Evolutionary conservation across 1,140 invertebrate genomes (phyloP).

Genomic region (Lordiphosa stackelbergi): DNA sequence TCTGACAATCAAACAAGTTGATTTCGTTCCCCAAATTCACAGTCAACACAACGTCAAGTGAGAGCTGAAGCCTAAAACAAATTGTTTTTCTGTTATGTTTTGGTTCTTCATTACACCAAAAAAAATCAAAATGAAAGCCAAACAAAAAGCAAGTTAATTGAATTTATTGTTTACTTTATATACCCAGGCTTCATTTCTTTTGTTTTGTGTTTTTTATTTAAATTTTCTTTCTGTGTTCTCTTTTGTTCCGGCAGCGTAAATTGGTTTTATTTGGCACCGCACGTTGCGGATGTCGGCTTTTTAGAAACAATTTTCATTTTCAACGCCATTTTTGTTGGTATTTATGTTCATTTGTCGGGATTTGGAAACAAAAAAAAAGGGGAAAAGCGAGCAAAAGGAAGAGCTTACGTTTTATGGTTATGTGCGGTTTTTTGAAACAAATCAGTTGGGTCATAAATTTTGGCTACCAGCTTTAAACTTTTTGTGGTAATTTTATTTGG

Average conservation of each 20-base stretch:
- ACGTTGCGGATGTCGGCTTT: slow-evolving; percentile 16
- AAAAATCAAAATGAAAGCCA: slow-evolving; percentile 18
- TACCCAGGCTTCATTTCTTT: slow-evolving; percentile 17
- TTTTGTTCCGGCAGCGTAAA: slow-evolving; percentile 24
- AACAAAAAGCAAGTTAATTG: slow-evolving; percentile 40
- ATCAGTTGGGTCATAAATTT: too few relatives aligned
- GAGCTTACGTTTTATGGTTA: too few relatives aligned
- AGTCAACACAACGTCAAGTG: too few relatives aligned
- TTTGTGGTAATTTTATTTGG: too few relatives aligned
- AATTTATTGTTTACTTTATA: slow-evolving; percentile 43
- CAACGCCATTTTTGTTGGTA: slow-evolving; percentile 8
- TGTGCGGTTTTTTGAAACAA: too few relatives aligned
- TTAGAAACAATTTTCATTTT: slow-evolving; percentile 43
- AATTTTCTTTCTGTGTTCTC: neutral
- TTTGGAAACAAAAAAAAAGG: too few relatives aligned
- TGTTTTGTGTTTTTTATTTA: slow-evolving; percentile 14
- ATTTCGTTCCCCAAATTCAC: too few relatives aligned
- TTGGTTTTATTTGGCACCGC: slow-evolving; percentile 43
- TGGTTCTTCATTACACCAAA: slow-evolving; percentile 20
- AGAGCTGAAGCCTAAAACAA: slow-evolving; percentile 13
- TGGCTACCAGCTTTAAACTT: too few relatives aligned
- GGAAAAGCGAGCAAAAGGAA: too few relatives aligned
- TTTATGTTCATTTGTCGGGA: neutral
- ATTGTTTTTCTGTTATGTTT: slow-evolving; percentile 37
- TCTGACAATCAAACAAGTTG: slow-evolving; percentile 24